Percentiles rank a stretch among this genome's conserved stretches.
phyloP scores from a whole-genome alignment of 1,140 invertebrate species.

The Magallana gigas region DNA sequence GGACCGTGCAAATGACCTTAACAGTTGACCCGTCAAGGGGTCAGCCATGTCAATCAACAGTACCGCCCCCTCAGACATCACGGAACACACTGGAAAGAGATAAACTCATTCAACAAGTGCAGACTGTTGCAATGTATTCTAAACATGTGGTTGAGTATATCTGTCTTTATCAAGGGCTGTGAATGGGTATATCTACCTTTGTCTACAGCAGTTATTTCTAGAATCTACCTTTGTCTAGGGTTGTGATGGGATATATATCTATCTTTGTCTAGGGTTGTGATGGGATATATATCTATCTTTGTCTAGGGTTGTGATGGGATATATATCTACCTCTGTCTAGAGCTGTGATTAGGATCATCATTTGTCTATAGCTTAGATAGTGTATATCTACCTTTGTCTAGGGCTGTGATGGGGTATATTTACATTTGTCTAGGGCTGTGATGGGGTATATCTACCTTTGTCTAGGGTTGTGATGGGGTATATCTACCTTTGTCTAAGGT shows the following conservation, averaged over 20 bases:
- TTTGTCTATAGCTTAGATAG: too few relatives aligned
- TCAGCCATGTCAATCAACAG: conserved; percentile 63
- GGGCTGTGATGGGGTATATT: too few relatives aligned
- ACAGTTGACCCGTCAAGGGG: conserved; percentile 54
- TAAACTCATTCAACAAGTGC: background rate
- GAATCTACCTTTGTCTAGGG: too few relatives aligned
- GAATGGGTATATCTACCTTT: too few relatives aligned
- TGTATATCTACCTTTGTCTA: too few relatives aligned
- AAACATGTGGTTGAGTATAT: too few relatives aligned
- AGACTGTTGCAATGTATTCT: too few relatives aligned
- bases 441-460: background rate
- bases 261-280: background rate
- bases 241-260: too few relatives aligned
- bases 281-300: background rate
- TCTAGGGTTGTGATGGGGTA: background rate
- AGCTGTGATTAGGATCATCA: too few relatives aligned
- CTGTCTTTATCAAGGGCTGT: too few relatives aligned
- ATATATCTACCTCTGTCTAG: background rate
- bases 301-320: background rate
- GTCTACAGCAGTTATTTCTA: too few relatives aligned
- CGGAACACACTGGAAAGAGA: conserved; percentile 60
- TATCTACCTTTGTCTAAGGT: conserved; percentile 28
- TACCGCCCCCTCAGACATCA: conserved; percentile 51
- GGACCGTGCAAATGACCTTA: conserved; percentile 59
- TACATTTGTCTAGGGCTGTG: too few relatives aligned